Evolutionary conservation across 2,888 invertebrate genomes (phyloP), one percentile per base, ranked within the genome.

Genomic region (Sialis fuliginosa): DNA sequence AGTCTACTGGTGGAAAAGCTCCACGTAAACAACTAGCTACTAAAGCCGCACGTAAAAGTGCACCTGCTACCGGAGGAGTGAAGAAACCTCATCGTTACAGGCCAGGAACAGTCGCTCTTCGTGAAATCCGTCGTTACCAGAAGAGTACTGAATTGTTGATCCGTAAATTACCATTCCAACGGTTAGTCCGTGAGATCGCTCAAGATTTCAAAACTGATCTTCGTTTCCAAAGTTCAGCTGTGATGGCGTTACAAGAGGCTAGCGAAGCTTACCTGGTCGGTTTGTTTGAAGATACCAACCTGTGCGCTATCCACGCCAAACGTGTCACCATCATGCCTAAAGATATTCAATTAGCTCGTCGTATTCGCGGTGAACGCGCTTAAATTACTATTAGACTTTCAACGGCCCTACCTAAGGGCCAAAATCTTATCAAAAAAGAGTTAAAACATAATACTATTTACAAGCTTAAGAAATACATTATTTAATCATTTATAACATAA

Each of bases 261-360:
- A 81, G 83, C 57, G 89, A 90, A 67, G 89, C 90, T 9, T 90
- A 90, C 66, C 70, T 93, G 55, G 92, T 93, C 49, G 93, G 95
- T 54, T 73, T 96, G 49, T 95, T 96, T 68, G 95, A 95, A 75
- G 95, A 95, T 71, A 95, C 95, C 56, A 95, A 95, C 70, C 76
- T 95, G 77, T 93, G 92, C 71, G 93, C 92, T 55, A 93, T 95
- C 65, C 95, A 95, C 62, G 93, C 93, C 58, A 93, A 93, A 70
- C 82, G 93, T 60, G 93, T 93, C 48, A 95, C 93, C 54, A 93
- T 95, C 69, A 93, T 93, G 92, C 93, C 93, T 58, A 95, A 93
- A 71, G 93, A 95, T 66, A 93, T 95, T 62, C 92, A 93, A 69
- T 74, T 95, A 66, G 93, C 93, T 51, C 81, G 92, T 64, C 82